Base-by-base conservation (phyloP, 1,140 invertebrate species). In the Papilio xuthus region DNA sequence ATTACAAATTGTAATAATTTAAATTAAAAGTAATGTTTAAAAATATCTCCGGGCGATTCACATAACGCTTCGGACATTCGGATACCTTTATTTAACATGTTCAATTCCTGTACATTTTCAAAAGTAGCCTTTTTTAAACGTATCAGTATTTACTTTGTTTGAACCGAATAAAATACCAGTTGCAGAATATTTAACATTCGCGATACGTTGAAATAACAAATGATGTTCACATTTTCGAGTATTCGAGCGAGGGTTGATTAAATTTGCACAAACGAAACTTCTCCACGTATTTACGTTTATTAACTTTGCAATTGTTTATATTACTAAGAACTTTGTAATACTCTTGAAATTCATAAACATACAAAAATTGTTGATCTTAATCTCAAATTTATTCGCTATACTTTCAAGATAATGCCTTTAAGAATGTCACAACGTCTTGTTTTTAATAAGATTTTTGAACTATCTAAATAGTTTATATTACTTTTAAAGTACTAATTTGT, bases 251-350 rank as follows among this genome's bases (percentile, higher is more conserved):
- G 60, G 60, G 20, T 26, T 60, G 53, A 60, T 63, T 63, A 63
- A 26, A 63, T 63, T 63, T 63, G 23, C 60, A 63, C 60, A 63
- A 63, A 63, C 23, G 23, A 63, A 63, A 63, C 60, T 63, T 63
- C 60, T 63, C 10, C 23, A 6, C 20, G 53, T 28, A 63, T 63
- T 63, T 28, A 63, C 60, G 60, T 63, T 63, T 63, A 63, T 63
- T 63, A 63, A 63, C 32, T 7, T 37, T 37, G 32, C 32, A 4
- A 37, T 37, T 37, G 32, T 37, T 37, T 37, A 37, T 37, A 7
- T 47, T 47, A 47, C 44, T 47, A 47, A 47, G 44, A 10, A 47
- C 44, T 47, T 47, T 47, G 44, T 47, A 47, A 47, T 47, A 10
- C 44, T 47, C 32, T 37, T 37, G 32, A 37, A 6, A 37, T 37